Percentiles rank a stretch among this genome's conserved stretches.
phyloP scores from a whole-genome alignment of 2,113 vertebrate species.

The Thamnaconus septentrionalis region DNA sequence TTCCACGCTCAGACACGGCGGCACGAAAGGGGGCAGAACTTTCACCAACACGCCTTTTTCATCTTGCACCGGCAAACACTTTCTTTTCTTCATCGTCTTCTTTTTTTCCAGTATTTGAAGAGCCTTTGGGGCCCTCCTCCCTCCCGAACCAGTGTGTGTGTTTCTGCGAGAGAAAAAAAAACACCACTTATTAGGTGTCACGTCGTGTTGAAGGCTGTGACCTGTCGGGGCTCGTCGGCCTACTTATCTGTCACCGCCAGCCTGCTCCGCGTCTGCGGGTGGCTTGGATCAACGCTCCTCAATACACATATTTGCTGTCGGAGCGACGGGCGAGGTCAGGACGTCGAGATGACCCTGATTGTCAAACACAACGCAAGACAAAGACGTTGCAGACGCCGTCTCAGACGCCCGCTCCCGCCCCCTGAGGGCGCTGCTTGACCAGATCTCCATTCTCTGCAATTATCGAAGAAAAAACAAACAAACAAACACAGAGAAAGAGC shows the following conservation, averaged over 20 bases:
- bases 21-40: not conserved
- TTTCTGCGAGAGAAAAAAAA: slow-evolving; percentile 42
- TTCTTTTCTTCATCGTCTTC: slow-evolving; percentile 20
- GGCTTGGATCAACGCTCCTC: slow-evolving; percentile 51
- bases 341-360: slow-evolving; percentile 64
- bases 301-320: slow-evolving; percentile 64
- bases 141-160: slow-evolving; percentile 9
- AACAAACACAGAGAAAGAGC: not conserved
- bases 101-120: slow-evolving; percentile 33
- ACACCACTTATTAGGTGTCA: slow-evolving; percentile 64
- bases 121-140: slow-evolving; percentile 14
- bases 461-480: not conserved
- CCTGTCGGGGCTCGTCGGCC: slow-evolving; percentile 60
- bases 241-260: slow-evolving; percentile 63
- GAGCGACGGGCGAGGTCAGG: slow-evolving; percentile 46
- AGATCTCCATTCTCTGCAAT: slow-evolving; percentile 1
- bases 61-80: not conserved
- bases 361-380: slow-evolving; percentile 49
- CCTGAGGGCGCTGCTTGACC: slow-evolving; percentile 5
- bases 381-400: slow-evolving; percentile 48
- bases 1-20: slow-evolving; percentile 13
- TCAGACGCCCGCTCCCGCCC: slow-evolving; percentile 1
- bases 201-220: slow-evolving; percentile 51
- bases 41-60: slow-evolving; percentile 7
- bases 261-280: slow-evolving; percentile 61